Evolutionary conservation across 53 echinoderm and acorn worm genomes (phyloP).

Genomic region (Actinopyga echinites): DNA sequence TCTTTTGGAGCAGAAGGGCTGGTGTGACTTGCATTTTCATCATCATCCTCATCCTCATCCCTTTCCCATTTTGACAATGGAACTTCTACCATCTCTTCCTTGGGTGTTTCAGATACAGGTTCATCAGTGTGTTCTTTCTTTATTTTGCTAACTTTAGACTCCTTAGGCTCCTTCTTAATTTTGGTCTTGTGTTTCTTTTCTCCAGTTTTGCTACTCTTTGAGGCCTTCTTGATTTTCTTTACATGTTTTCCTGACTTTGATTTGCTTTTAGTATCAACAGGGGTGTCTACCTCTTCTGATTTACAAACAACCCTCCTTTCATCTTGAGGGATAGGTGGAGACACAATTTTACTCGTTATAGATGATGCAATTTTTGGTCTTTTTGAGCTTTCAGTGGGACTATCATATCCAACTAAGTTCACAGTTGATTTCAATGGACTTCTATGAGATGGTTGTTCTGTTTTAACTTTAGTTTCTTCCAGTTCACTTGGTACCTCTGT

Average conservation of each 20-base stretch:
- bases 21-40: not conserved
- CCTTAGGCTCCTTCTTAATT: slow-evolving; percentile 42
- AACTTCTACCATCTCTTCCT: slow-evolving; percentile 57
- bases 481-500: slow-evolving; percentile 27
- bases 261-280: slow-evolving; percentile 2
- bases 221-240: slow-evolving; percentile 31
- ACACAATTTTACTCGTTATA: not conserved
- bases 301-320: slow-evolving; percentile 25
- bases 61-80: slow-evolving; percentile 86
- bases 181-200: slow-evolving; percentile 51
- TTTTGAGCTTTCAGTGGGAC: slow-evolving; percentile 69
- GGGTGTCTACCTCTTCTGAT: not conserved
- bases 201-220: slow-evolving; percentile 45
- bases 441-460: slow-evolving; percentile 16
- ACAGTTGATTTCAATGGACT: slow-evolving; percentile 83
- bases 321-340: slow-evolving; percentile 26
- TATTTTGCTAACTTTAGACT: not conserved
- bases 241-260: slow-evolving; percentile 43
- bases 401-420: slow-evolving; percentile 88
- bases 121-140: slow-evolving; percentile 44
- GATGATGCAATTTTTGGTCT: slow-evolving; percentile 56
- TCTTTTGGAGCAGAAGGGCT: not conserved
- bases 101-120: not conserved
- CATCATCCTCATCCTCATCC: slow-evolving; percentile 54
- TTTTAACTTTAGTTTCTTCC: slow-evolving; percentile 40